phyloP scores from a whole-genome alignment of 2,888 invertebrate genomes.

The Idaea dimidiata region DNA sequence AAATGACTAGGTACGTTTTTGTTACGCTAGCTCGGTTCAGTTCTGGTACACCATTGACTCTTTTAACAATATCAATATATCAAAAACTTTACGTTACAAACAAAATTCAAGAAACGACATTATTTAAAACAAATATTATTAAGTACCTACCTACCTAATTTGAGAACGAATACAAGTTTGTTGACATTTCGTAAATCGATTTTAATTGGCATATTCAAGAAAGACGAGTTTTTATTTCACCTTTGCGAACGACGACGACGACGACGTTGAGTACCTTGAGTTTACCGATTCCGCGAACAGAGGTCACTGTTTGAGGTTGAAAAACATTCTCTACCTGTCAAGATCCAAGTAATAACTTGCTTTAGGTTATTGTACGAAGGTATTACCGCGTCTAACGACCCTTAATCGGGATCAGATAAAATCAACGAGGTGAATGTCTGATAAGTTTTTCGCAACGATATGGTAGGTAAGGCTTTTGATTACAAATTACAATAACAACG shows the following conservation, averaged over 20 bases:
- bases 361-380: constrained; percentile 14
- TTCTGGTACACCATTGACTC: constrained; percentile 14
- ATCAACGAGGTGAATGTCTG: constrained; percentile 51
- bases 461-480: neutral
- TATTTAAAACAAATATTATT: constrained; percentile 9
- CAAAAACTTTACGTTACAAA: neutral
- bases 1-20: constrained; percentile 42
- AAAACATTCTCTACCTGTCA: constrained; percentile 29
- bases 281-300: constrained; percentile 48
- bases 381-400: constrained; percentile 24
- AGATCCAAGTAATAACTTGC: constrained; percentile 18
- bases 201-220: constrained; percentile 38
- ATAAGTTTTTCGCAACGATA: constrained; percentile 42
- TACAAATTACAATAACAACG: neutral
- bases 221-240: constrained; percentile 53
- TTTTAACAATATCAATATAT: neutral
- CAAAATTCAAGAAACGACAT: neutral
- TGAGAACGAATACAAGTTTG: constrained; percentile 57
- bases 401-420: constrained; percentile 40
- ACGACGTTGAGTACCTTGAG: constrained; percentile 53
- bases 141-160: constrained; percentile 18
- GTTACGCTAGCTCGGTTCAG: constrained; percentile 38
- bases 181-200: constrained; percentile 56
- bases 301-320: constrained; percentile 53
- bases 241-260: constrained; percentile 50